Evolutionary conservation across 2,113 vertebrate species (phyloP).

Genomic region (Ctenomys sociabilis): DNA sequence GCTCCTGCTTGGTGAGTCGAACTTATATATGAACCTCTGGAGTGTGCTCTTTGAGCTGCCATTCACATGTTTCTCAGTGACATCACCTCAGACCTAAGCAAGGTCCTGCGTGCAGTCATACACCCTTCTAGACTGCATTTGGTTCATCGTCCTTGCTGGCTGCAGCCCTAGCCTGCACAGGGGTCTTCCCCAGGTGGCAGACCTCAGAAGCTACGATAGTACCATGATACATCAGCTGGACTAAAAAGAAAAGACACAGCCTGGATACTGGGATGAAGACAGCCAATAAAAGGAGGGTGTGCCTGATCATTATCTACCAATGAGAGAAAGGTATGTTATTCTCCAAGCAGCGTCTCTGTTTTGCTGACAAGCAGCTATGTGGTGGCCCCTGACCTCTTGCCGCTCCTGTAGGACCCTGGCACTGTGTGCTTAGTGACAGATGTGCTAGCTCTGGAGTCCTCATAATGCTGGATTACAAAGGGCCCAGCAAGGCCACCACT

Average conservation of each 20-base stretch:
- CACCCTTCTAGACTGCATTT: not conserved
- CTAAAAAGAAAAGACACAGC: not conserved
- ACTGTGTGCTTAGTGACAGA: not conserved
- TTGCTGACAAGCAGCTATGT: not conserved
- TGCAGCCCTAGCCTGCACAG: not conserved
- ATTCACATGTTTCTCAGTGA: no score
- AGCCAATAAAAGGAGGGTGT: not conserved
- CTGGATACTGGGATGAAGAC: not conserved
- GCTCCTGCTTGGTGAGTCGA: no score
- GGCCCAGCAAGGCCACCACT: not conserved
- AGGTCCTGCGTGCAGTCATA: not conserved
- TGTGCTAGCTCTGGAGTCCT: no score
- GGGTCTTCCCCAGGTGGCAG: not conserved
- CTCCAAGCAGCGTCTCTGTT: not conserved
- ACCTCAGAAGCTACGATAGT: not conserved
- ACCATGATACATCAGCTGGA: not conserved
- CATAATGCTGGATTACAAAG: not conserved
- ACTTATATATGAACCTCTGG: not conserved
- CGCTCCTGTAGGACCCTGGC: not conserved
- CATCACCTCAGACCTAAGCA: not conserved
- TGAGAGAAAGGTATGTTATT: not conserved
- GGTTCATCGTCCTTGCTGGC: not conserved
- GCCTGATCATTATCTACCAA: not conserved
- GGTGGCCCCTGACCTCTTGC: not conserved
- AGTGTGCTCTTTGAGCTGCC: not conserved